Conservation (phyloP, 2,113 vertebrate genomes). For the Catharus fuscescens region DNA sequence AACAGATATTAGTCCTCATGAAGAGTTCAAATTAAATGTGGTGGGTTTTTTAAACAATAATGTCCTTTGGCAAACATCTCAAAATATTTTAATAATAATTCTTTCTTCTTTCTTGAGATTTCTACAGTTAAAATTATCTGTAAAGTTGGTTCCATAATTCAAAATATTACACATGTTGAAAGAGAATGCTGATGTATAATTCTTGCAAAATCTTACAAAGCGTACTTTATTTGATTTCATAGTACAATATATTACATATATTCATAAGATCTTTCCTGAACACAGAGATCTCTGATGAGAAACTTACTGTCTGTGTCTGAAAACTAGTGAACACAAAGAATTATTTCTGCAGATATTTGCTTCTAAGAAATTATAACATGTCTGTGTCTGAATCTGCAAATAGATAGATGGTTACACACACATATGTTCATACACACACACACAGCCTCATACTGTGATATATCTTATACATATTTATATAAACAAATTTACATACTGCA, state of each 20-base stretch:
- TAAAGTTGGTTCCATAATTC: background rate
- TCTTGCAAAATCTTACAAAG: background rate
- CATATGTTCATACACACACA: conserved; percentile 55
- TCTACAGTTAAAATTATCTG: background rate
- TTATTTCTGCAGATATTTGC: conserved; percentile 57
- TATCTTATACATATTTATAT: conserved; percentile 66
- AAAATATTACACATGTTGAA: background rate
- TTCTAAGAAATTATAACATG: conserved; percentile 58
- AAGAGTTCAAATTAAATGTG: conserved; percentile 46
- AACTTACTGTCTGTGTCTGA: conserved; percentile 28
- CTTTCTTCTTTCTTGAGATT: background rate
- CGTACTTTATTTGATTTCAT: conserved; percentile 48
- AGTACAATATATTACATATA: background rate
- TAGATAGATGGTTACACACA: conserved; percentile 55
- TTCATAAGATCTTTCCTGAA: conserved; percentile 5
- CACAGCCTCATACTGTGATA: conserved; percentile 38
- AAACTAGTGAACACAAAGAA: conserved; percentile 48
- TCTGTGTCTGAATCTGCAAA: conserved; percentile 65
- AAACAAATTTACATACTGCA: conserved; percentile 66
- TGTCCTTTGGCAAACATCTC: conserved; percentile 35
- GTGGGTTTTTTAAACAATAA: background rate
- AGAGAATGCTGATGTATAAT: background rate
- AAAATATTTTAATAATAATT: background rate
- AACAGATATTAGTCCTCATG: background rate
- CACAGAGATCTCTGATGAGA: conserved; percentile 17